phyloP scores from a whole-genome alignment of 2,888 invertebrate genomes.

The Lamellibrachia columna region DNA sequence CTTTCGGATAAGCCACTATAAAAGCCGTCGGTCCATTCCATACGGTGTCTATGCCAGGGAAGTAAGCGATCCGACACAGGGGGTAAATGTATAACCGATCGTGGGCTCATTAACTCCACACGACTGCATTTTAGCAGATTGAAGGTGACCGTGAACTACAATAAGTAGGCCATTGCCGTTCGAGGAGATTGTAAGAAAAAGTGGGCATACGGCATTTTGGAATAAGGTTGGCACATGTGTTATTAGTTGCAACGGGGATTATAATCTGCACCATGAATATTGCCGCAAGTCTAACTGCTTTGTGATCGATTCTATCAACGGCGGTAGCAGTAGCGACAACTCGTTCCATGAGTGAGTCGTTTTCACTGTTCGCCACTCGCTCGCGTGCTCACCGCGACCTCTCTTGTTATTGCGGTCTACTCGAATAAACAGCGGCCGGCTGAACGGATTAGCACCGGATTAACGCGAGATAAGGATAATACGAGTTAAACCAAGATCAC shows the following conservation, averaged over 20 bases:
- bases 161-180: neutral
- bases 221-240: neutral
- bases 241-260: neutral
- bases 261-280: slow-evolving; percentile 42
- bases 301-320: slow-evolving; percentile 38
- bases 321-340: neutral
- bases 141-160: neutral
- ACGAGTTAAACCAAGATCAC: slow-evolving; percentile 4
- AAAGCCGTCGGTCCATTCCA: too few species aligned
- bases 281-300: slow-evolving; percentile 38
- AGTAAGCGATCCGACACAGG: too few species aligned
- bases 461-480: neutral
- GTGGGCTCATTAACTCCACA: too few species aligned
- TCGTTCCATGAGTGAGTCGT: neutral
- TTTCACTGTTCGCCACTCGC: neutral
- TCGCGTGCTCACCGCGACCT: neutral
- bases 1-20: too few species aligned
- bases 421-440: neutral
- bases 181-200: neutral
- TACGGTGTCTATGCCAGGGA: too few species aligned
- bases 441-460: slow-evolving; percentile 1
- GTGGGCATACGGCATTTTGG: neutral
- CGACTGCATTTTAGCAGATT: neutral
- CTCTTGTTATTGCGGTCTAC: neutral
- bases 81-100: too few species aligned